phyloP scores from a whole-genome alignment of 2,113 vertebrate species.

The Passer domesticus region DNA sequence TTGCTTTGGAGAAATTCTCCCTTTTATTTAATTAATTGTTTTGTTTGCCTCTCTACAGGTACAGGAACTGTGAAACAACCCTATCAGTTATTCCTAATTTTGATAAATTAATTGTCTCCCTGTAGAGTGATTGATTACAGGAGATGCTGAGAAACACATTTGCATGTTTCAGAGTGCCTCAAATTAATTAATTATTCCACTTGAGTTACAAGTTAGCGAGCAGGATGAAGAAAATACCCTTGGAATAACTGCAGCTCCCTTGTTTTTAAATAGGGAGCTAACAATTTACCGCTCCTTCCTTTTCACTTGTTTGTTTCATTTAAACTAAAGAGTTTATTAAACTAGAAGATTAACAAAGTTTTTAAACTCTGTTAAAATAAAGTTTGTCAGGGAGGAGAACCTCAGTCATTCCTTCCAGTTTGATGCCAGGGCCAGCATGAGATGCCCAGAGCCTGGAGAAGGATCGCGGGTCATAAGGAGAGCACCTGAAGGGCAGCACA shows the following conservation, averaged over 20 bases:
- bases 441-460: neutral
- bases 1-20: neutral
- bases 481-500: neutral
- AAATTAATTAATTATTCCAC: constrained; percentile 41
- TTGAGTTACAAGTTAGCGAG: neutral
- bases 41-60: neutral
- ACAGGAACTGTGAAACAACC: neutral
- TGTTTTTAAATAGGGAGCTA: neutral
- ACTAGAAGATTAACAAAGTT: neutral
- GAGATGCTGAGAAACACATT: neutral
- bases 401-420: neutral
- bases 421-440: neutral
- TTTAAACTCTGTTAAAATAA: neutral
- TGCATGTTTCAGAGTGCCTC: neutral
- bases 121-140: neutral
- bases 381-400: neutral
- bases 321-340: neutral
- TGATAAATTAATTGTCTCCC: constrained; percentile 48
- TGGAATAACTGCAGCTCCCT: neutral
- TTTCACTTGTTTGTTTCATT: neutral
- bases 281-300: neutral
- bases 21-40: neutral
- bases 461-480: neutral
- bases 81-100: constrained; percentile 37
- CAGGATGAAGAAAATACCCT: neutral